phyloP scores from a whole-genome alignment of 2,797 vertebrate genomes.

The Enteromius radiatus region DNA sequence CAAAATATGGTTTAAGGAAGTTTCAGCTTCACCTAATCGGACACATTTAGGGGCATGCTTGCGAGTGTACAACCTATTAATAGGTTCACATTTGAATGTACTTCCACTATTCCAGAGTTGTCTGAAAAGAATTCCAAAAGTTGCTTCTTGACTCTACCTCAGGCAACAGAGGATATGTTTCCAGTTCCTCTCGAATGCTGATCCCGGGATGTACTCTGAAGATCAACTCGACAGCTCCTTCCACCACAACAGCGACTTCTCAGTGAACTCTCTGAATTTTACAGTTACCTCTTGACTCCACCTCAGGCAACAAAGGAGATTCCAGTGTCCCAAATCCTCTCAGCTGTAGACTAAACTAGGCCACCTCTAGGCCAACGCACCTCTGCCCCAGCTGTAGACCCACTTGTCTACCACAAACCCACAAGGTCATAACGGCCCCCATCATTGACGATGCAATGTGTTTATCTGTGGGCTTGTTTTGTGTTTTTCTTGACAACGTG shows the following conservation, averaged over 20 bases:
- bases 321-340: slow-evolving; percentile 12
- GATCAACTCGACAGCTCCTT: not conserved
- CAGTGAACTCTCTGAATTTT: not conserved
- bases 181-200: not conserved
- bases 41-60: not conserved
- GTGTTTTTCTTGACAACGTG: not conserved
- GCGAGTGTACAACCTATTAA: not conserved
- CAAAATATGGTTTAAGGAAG: not conserved
- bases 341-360: slow-evolving; percentile 10
- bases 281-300: slow-evolving; percentile 23
- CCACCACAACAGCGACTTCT: not conserved
- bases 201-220: not conserved
- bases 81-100: not conserved
- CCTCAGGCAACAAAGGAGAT: slow-evolving; percentile 6
- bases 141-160: not conserved
- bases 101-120: not conserved
- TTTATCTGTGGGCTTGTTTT: slow-evolving; percentile 7
- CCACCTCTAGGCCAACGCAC: slow-evolving; percentile 22
- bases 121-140: not conserved
- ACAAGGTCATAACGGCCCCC: slow-evolving; percentile 14
- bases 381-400: slow-evolving; percentile 4
- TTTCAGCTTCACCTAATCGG: not conserved
- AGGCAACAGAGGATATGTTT: not conserved
- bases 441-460: slow-evolving; percentile 2
- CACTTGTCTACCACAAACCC: slow-evolving; percentile 17